Conservation (phyloP, 2,113 vertebrate species). For the Nesospiza acunhae region DNA sequence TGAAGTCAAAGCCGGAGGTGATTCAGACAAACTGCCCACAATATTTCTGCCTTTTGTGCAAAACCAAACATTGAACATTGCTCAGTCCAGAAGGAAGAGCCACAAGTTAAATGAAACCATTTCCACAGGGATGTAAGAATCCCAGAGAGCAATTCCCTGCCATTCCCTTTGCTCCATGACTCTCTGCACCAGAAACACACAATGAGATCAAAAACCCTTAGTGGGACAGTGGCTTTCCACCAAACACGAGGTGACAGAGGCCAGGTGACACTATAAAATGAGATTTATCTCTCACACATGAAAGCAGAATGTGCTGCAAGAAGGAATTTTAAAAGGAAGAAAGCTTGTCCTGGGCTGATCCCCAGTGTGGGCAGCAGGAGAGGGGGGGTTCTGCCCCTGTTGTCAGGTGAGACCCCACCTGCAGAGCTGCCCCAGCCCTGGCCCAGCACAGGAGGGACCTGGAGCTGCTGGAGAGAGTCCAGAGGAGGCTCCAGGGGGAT, state of each 20-base stretch:
- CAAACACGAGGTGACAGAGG: background rate
- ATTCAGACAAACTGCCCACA: background rate
- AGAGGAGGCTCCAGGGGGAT: background rate
- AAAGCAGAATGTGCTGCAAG: background rate
- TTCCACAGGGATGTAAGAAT: background rate
- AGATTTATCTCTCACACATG: background rate
- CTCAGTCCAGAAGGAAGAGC: background rate
- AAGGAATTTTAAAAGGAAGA: background rate
- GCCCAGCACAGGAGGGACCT: fast-evolving
- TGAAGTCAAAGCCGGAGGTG: background rate
- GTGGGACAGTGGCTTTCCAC: background rate
- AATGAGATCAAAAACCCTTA: background rate
- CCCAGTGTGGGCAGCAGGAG: background rate
- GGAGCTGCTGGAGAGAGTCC: fast-evolving
- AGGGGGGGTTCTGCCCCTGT: background rate
- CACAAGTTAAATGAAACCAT: background rate
- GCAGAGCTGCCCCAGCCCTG: background rate
- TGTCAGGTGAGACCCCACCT: background rate
- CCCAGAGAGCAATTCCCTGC: background rate
- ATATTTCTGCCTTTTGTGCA: background rate
- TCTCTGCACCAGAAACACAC: background rate
- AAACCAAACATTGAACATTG: background rate
- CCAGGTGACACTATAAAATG: background rate
- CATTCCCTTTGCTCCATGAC: background rate
- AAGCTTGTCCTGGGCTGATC: background rate